Conservation (phyloP, 2,888 invertebrate species). For the Cheilosia soror region DNA sequence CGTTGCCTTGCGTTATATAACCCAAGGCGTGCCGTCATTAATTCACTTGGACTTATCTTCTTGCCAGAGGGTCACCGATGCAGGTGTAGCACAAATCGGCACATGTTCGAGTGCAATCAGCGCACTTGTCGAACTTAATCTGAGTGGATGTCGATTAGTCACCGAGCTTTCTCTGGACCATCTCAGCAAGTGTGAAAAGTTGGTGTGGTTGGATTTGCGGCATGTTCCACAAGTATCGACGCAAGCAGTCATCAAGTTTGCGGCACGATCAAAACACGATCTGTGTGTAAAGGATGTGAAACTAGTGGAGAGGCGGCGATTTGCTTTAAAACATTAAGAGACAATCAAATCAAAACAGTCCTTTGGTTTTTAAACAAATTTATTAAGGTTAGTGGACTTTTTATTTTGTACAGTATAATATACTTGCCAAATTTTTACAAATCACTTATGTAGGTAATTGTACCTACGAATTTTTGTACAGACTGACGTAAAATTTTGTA, state of each 20-base stretch:
- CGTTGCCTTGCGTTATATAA: slow-evolving; percentile 88
- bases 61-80: slow-evolving; percentile 94
- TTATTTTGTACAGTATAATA: slow-evolving; percentile 27
- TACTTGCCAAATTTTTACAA: slow-evolving; percentile 26
- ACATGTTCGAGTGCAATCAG: slow-evolving; percentile 88
- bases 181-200: slow-evolving; percentile 89
- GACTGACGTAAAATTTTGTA: neutral
- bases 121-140: slow-evolving; percentile 89
- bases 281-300: slow-evolving; percentile 92
- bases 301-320: slow-evolving; percentile 85
- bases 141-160: slow-evolving; percentile 92
- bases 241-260: slow-evolving; percentile 92
- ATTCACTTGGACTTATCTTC: slow-evolving; percentile 92
- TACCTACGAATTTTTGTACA: neutral
- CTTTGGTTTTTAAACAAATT: neutral
- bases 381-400: slow-evolving; percentile 56
- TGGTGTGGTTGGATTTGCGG: slow-evolving; percentile 90
- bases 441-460: slow-evolving; percentile 5
- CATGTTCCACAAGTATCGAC: slow-evolving; percentile 92
- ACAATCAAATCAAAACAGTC: slow-evolving; percentile 24
- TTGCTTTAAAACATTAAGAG: slow-evolving; percentile 47
- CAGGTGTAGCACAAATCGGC: slow-evolving; percentile 94
- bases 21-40: slow-evolving; percentile 90
- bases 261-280: slow-evolving; percentile 91
- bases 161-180: slow-evolving; percentile 93